These are phyloP conservation scores for Ommatoiulus sabulosus DNA, from an alignment of 2,888 invertebrate genomes.

Conservation along the genomic window DNA sequence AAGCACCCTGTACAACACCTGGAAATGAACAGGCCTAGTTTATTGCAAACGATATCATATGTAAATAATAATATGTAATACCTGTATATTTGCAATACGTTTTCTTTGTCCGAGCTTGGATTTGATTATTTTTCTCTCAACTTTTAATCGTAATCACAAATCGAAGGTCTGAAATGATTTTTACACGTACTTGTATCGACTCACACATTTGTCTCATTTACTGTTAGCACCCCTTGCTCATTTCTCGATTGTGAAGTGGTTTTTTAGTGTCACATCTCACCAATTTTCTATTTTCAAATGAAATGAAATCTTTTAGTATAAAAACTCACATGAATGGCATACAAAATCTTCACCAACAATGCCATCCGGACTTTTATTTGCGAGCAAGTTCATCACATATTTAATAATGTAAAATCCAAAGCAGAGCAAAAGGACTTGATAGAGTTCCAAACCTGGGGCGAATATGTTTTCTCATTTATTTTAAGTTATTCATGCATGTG, in stretches of 20 bases:
- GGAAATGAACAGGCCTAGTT: background rate
- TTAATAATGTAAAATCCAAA: background rate
- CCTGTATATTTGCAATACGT: slow-evolving; percentile 11
- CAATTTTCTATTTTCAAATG: slow-evolving; percentile 21
- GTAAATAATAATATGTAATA: slow-evolving; percentile 10
- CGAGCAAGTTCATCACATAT: background rate
- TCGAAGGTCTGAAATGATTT: slow-evolving; percentile 6
- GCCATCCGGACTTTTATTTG: background rate
- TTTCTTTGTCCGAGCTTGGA: background rate
- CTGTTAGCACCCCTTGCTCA: slow-evolving; percentile 22
- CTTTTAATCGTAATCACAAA: slow-evolving; percentile 34
- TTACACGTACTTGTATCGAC: slow-evolving; percentile 15
- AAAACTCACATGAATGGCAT: background rate
- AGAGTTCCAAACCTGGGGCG: background rate
- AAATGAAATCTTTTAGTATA: background rate
- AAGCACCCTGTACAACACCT: background rate
- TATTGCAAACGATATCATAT: slow-evolving; percentile 2
- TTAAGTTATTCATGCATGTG: background rate
- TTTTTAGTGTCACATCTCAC: slow-evolving; percentile 20
- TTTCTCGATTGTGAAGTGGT: background rate
- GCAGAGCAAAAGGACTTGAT: background rate
- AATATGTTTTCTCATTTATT: background rate
- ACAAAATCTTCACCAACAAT: background rate
- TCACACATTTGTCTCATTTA: slow-evolving; percentile 28
- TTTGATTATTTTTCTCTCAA: slow-evolving; percentile 1